Evolutionary conservation across 1,140 invertebrate species (phyloP).

Genomic region (Drosophila pectinifera): DNA sequence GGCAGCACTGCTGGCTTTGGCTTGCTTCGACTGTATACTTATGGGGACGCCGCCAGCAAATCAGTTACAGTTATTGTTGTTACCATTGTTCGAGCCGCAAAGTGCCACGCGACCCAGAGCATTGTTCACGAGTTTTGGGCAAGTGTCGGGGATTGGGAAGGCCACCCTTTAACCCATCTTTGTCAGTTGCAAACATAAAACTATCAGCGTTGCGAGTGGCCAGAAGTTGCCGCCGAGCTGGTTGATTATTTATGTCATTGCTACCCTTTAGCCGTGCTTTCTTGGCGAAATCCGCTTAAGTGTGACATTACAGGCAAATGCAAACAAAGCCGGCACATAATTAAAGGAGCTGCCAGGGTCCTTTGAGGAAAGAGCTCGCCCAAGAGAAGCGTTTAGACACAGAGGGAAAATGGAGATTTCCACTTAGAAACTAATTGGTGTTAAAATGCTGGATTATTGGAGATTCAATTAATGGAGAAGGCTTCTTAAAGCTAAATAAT

Average conservation of each 20-base stretch:
- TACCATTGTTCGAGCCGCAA: slow-evolving; percentile 52
- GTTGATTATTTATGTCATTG: slow-evolving; percentile 67
- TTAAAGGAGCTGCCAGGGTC: slow-evolving; percentile 32
- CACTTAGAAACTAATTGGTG: not conserved
- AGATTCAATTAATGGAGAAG: not conserved
- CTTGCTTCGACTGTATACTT: slow-evolving; percentile 40
- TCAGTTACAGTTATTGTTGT: slow-evolving; percentile 67
- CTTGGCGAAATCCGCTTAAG: slow-evolving; percentile 62
- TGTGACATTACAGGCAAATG: slow-evolving; percentile 68
- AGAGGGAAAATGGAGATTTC: not conserved
- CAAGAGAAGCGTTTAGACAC: slow-evolving; percentile 20
- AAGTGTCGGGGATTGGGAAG: slow-evolving; percentile 41
- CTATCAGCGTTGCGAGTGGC: slow-evolving; percentile 67
- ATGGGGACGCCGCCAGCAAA: slow-evolving; percentile 59
- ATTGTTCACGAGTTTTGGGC: slow-evolving; percentile 74
- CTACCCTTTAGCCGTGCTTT: slow-evolving; percentile 57
- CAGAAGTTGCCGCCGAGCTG: slow-evolving; percentile 26
- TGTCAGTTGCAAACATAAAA: slow-evolving; percentile 69
- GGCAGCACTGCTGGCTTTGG: slow-evolving; percentile 6
- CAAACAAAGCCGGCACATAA: slow-evolving; percentile 69
- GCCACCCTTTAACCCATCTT: slow-evolving; percentile 12
- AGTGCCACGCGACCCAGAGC: slow-evolving; percentile 57
- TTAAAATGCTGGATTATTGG: not conserved
- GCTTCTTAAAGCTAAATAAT: not conserved
- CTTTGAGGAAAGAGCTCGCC: slow-evolving; percentile 1